Evolutionary conservation across 2,113 vertebrate species (phyloP).

Genomic region (Lagopus leucura): DNA sequence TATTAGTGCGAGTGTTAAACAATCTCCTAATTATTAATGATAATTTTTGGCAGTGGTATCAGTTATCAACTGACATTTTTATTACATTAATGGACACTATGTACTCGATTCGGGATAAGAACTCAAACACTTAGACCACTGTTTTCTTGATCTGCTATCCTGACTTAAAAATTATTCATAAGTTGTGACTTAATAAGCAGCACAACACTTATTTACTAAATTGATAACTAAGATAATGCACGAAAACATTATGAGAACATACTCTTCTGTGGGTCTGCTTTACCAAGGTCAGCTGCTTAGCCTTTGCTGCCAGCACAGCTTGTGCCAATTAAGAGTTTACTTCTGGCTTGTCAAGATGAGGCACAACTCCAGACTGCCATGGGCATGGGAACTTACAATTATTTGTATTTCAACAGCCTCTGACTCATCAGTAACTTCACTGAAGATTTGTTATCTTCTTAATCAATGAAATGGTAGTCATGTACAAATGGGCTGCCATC

Average conservation of each 20-base stretch:
- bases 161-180: not conserved
- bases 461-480: constrained; percentile 23
- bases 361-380: not conserved
- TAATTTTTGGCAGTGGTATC: not conserved
- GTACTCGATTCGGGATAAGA: not conserved
- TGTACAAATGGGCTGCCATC: constrained; percentile 34
- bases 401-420: constrained; percentile 44
- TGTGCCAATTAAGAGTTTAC: constrained; percentile 35
- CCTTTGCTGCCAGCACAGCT: not conserved
- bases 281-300: not conserved
- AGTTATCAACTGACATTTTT: not conserved
- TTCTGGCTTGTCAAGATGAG: constrained; percentile 14
- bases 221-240: not conserved
- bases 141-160: not conserved
- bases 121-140: not conserved
- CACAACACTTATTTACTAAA: not conserved
- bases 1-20: not conserved
- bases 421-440: constrained; percentile 56
- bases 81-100: not conserved
- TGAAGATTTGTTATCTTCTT: constrained; percentile 46
- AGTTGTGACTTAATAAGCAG: not conserved
- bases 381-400: constrained; percentile 31
- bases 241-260: not conserved
- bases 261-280: not conserved
- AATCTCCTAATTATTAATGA: not conserved